Evolutionary conservation across 2,113 vertebrate species (phyloP), one percentile per base, ranked within the genome.

Genomic region (Bambusicola thoracicus): DNA sequence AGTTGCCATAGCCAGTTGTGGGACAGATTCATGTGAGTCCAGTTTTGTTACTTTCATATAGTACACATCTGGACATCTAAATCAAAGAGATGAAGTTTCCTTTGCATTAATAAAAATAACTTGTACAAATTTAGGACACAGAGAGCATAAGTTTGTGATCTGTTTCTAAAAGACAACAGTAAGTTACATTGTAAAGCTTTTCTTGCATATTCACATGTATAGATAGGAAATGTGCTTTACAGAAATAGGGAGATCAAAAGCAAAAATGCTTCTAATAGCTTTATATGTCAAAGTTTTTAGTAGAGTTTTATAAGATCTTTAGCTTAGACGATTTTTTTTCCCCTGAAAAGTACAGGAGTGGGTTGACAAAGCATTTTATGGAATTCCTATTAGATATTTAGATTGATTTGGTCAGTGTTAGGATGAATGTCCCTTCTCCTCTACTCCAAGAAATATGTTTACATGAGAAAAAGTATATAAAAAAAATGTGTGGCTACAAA

Each of bases 311-410:
- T 2, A 1, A 68, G 65, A 82, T 81, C 19, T 43, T 9, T 36
- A 32, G 34, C 41, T 48, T 79, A 29, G 7, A 6, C 11, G 56
- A 2, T 12, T 87, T 90, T 94, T 86, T 91, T 94, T 90, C 92
- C 69, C 13, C 62, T 77, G 61, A 56, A 25, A 13, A 48, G 13
- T 25, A 19, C 4, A 53, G 2, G 14, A 32, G 61, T 77, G n/a
- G 22, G 22, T 56, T 74, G 69, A 84, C 29, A 46, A 74, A 73
- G 11, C 3, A 16, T 70, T 65, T 34, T 25, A 53, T 0, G 0
- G 61, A 75, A 4, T 80, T 92, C 17, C 40, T 36, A 5, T 12
- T 48, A 48, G 22, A 48, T 48, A 48, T 66, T 86, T 56, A 27
- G 61, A 56, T 27, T 43, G 41, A 63, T 63, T 70, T 69, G 10